Base-by-base conservation (phyloP, 2,113 vertebrate species). In the Camelus bactrianus region DNA sequence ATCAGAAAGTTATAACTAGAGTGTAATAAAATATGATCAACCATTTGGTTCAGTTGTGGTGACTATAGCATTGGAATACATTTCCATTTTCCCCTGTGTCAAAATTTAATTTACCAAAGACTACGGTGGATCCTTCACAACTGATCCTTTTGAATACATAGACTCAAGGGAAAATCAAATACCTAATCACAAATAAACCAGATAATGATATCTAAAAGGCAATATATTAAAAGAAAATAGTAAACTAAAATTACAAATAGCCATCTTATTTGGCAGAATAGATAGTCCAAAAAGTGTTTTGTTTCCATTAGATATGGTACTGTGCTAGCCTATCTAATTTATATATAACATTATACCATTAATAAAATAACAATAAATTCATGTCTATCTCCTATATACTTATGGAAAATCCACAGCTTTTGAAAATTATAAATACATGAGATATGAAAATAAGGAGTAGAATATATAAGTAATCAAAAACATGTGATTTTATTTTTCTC, bases 381-480 rank as follows among this genome's bases (percentile, higher is more conserved):
- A 46, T 12, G 9, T 58, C 10, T 28, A 1, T 58, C 64, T 67
- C 46, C 46, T 77, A 64, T 22, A 46, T 60, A 35, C 46, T 91
- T 46, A 73, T 10, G 8, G n/a, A 93, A 86, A 94, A 76, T 30
- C 46, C 30, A 54, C 12, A 38, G 12, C 50, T 83, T 81, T 30
- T 87, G 28, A 91, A 67, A 92, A 92, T 35, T 69, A 38, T 50
- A 67, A 89, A 94, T 67, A 35, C 11, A 88, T 67, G 50, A 94
- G 32, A 79, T 58, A 7, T 58, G 14, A 93, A 95, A 52, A 83
- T 69, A 48, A 96, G 85, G 92, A 26, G 8, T 38, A 50, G n/a
- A 88, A 35, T 60, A n/a, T 7, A 6, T 48, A 88, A 91, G 22
- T 42, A 67, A 83, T 62, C 67, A 60, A 80, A 91, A 92, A n/a